These are phyloP conservation scores for Berghia stephanieae DNA, from an alignment of 1,140 invertebrate species.

Conservation along the genomic window DNA sequence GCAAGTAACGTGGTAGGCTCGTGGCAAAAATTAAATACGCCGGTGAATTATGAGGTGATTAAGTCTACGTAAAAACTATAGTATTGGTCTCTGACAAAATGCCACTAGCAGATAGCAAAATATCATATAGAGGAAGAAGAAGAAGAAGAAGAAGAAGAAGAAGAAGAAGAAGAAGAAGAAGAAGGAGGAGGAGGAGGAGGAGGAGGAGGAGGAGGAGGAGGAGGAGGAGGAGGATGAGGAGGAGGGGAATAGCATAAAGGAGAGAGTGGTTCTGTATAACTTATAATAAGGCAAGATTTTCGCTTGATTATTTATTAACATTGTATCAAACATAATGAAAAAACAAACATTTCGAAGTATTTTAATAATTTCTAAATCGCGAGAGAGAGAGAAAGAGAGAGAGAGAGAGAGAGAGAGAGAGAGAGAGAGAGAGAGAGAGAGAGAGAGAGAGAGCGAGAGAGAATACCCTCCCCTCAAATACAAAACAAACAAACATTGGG, in stretches of 20 bases:
- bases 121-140: not conserved
- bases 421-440: not conserved
- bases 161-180: not conserved
- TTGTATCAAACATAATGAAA: not conserved
- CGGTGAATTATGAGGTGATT: not conserved
- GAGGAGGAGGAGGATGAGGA: not conserved
- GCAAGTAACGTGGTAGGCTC: not conserved
- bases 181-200: not conserved
- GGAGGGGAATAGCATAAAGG: not conserved
- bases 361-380: not conserved
- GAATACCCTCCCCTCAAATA: not conserved
- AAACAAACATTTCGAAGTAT: not conserved
- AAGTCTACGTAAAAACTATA: not conserved
- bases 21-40: not conserved
- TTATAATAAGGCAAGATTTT: not conserved
- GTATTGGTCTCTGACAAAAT: too few species aligned
- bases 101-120: not conserved
- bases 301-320: not conserved
- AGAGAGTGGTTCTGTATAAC: not conserved
- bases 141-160: not conserved
- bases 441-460: slow-evolving; percentile 4
- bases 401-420: not conserved
- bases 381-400: not conserved
- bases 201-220: not conserved
- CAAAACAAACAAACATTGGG: too few species aligned